Base-by-base conservation (phyloP, 2,797 vertebrate genomes). In the Melanotaenia trifasciata region DNA sequence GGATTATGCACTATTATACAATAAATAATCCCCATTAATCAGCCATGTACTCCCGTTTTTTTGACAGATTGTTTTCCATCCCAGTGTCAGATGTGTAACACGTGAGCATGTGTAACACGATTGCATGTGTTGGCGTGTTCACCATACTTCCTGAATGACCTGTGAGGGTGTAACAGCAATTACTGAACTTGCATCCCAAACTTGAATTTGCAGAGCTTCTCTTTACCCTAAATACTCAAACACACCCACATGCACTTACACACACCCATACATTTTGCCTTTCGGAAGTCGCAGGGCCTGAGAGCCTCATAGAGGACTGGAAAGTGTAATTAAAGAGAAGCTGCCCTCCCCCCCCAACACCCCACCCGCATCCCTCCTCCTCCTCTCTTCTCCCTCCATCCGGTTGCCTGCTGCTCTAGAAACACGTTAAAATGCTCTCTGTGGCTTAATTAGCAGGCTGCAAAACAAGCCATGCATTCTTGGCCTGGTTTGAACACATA, bases 361-460 rank as follows among this genome's bases (percentile, higher is more conserved):
- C 38, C 40, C 53, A 22, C 74, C 75, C 62, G 50, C n/a, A 18
- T 78, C 56, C 28, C 28, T 28, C 64, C 83, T 79, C 76, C 80
- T 84, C 70, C 70, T 71, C 78, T 78, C 58, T 58, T 78, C 81
- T 88, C 83, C 88, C 88, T 89, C 78, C 92, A 93, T 95, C 94
- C 93, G 94, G 94, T 90, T 90, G 90, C 94, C 94, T 91, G 94
- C 94, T 95, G 94, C 89, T 94, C 72, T 76, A 86, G 84, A 88
- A 94, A 91, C 90, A 80, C 80, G 84, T 93, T 94, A 92, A 94
- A 95, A 93, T 77, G 85, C 89, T 90, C 87, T 90, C 88, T 86
- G 88, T 74, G 87, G 92, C 92, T 94, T 95, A 94, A 95, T 95
- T 94, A 94, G 93, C 92, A 87, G 92, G 84, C 93, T 93, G 87